Percentiles rank a stretch among this genome's conserved stretches.
These are phyloP conservation scores for Myotis pilosus DNA, from an alignment of 2,797 vertebrate genomes.

Conservation along the genomic window DNA sequence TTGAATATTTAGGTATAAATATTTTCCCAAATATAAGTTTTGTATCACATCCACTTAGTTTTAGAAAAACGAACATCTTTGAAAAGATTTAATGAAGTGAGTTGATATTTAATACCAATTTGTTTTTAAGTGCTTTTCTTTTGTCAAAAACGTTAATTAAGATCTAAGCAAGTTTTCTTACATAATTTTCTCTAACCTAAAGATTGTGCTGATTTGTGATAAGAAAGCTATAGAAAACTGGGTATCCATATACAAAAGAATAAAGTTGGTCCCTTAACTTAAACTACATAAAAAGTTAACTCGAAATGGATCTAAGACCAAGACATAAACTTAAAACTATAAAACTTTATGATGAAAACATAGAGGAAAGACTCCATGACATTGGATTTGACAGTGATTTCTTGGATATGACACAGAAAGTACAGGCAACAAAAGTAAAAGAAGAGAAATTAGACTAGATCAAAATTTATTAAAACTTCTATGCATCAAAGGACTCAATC, in stretches of 20 bases:
- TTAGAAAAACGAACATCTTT: slow-evolving; percentile 28
- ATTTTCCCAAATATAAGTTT: slow-evolving; percentile 23
- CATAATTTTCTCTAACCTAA: slow-evolving; percentile 31
- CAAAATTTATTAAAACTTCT: background rate
- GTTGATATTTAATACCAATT: background rate
- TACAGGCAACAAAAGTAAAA: background rate
- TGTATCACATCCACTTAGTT: background rate
- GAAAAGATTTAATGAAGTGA: slow-evolving; percentile 17
- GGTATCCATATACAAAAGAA: background rate
- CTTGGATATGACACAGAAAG: background rate
- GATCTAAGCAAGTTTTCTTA: slow-evolving; percentile 14
- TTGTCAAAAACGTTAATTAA: slow-evolving; percentile 56
- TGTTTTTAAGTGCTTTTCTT: slow-evolving; percentile 33
- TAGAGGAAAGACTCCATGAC: background rate
- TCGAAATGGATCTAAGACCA: background rate
- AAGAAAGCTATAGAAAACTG: slow-evolving; percentile 35
- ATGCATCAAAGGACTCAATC: background rate
- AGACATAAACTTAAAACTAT: background rate
- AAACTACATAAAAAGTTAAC: background rate
- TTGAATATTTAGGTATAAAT: slow-evolving; percentile 28
- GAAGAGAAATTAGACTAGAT: background rate
- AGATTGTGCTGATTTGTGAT: slow-evolving; percentile 68
- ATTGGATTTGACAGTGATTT: background rate
- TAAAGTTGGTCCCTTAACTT: background rate
- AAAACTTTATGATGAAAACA: background rate